Evolutionary conservation across 1,140 invertebrate genomes (phyloP).

Genomic region (Lethrus apterus): DNA sequence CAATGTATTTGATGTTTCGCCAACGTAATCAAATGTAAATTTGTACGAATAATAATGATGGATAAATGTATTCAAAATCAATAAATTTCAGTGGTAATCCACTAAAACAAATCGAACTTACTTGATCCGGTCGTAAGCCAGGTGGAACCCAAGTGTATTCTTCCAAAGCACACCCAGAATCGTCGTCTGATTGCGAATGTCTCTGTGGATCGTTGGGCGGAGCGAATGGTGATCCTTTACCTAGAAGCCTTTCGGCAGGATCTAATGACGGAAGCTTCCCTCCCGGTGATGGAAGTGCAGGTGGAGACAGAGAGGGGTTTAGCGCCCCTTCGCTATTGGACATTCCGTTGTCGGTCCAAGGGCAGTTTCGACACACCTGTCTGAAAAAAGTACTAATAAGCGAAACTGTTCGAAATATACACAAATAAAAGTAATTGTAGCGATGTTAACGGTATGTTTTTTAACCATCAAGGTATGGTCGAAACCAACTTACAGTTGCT

Average conservation of each 20-base stretch:
- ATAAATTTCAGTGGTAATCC: too few species aligned
- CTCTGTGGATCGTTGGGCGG: conserved; percentile 59
- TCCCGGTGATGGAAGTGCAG: conserved; percentile 37
- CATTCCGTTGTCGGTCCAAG: conserved; percentile 38
- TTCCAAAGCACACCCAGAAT: conserved; percentile 92
- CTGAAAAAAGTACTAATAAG: too few species aligned
- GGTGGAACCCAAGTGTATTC: conserved; percentile 98
- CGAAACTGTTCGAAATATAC: too few species aligned
- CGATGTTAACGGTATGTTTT: too few species aligned
- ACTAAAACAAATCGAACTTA: conserved; percentile 42
- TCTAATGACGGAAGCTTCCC: conserved; percentile 41
- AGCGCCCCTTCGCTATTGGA: conserved; percentile 25
- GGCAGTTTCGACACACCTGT: conserved; percentile 46
- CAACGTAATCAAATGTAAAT: too few species aligned
- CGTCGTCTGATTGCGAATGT: conserved; percentile 92
- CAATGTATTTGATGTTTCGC: too few species aligned
- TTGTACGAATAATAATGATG: too few species aligned
- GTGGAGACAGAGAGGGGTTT: conserved; percentile 31
- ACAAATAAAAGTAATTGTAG: too few species aligned
- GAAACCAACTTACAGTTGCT: too few species aligned
- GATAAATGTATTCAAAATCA: too few species aligned
- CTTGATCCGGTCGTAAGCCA: conserved; percentile 91
- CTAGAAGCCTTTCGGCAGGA: conserved; percentile 41
- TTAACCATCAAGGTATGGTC: too few species aligned
- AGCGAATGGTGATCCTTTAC: conserved; percentile 42